Conservation (phyloP, 1,140 invertebrate species). For the Plodia interpunctella region DNA sequence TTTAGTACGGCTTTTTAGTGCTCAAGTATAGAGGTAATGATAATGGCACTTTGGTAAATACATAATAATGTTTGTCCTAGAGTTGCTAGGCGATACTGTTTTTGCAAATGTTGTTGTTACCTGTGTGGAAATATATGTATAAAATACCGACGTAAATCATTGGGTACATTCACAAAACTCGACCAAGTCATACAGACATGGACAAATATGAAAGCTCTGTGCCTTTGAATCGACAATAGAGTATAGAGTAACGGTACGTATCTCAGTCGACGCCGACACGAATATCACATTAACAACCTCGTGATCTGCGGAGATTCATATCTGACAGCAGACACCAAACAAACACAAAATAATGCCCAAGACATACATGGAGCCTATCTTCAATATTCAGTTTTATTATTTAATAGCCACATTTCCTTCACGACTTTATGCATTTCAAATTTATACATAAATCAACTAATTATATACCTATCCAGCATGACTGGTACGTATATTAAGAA, state of each 20-base stretch:
- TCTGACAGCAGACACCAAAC: slow-evolving; percentile 45
- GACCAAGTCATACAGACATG: slow-evolving; percentile 13
- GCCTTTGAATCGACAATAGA: slow-evolving; percentile 65
- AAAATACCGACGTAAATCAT: background rate
- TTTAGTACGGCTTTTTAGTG: background rate
- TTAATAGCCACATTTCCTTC: too few relatives aligned
- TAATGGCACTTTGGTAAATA: background rate
- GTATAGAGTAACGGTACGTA: slow-evolving; percentile 64
- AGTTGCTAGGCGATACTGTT: slow-evolving; percentile 1
- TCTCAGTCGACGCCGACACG: slow-evolving; percentile 63
- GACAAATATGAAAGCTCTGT: slow-evolving; percentile 62
- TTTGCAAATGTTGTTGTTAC: too few relatives aligned
- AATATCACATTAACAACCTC: slow-evolving; percentile 73
- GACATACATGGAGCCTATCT: slow-evolving; percentile 2
- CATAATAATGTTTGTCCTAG: background rate
- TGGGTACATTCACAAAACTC: background rate
- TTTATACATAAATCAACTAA: background rate
- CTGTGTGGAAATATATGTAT: too few relatives aligned
- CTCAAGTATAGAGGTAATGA: background rate
- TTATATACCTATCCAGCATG: slow-evolving; percentile 1
- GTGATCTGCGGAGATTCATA: slow-evolving; percentile 70
- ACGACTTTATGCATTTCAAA: background rate
- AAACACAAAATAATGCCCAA: slow-evolving; percentile 27
- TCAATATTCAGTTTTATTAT: too few relatives aligned
- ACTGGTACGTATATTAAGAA: slow-evolving; percentile 2